Conservation (phyloP, 2,113 vertebrate species). For the Oreochromis tanganicae region DNA sequence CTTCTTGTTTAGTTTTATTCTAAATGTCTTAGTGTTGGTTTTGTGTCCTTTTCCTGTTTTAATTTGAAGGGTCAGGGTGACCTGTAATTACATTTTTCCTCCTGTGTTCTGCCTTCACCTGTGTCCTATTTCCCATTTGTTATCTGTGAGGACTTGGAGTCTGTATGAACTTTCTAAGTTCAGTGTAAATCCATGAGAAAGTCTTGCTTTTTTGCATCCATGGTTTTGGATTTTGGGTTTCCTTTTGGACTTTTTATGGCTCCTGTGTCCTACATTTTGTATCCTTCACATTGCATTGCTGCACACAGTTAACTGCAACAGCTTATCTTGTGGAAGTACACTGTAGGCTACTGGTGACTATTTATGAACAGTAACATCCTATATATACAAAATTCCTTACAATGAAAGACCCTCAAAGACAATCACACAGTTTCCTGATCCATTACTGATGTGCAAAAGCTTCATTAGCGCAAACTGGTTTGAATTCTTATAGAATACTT, state of each 20-base stretch:
- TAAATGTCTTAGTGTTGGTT: not conserved
- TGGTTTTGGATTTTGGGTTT: not conserved
- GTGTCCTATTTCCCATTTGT: rapidly evolving
- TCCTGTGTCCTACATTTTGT: not conserved
- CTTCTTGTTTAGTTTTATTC: not conserved
- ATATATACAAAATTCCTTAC: not conserved
- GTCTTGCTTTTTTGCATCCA: not conserved
- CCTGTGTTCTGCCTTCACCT: not conserved
- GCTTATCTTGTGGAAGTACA: no score
- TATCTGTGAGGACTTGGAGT: not conserved
- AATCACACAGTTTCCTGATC: not conserved
- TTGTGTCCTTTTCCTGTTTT: not conserved
- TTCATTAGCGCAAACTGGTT: not conserved
- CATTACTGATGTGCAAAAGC: not conserved
- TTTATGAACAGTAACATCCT: not conserved
- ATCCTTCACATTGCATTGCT: not conserved
- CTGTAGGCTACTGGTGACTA: not conserved
- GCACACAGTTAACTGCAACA: not conserved
- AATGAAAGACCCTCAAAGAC: not conserved
- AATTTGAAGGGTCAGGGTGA: not conserved
- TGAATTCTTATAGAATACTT: not conserved
- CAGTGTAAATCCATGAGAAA: not conserved
- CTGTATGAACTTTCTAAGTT: not conserved
- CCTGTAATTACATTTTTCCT: rapidly evolving
- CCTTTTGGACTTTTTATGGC: not conserved